Evolutionary conservation across 2,113 vertebrate species (phyloP), one percentile per base, ranked within the genome.

Genomic region (Myrmecophaga tridactyla): DNA sequence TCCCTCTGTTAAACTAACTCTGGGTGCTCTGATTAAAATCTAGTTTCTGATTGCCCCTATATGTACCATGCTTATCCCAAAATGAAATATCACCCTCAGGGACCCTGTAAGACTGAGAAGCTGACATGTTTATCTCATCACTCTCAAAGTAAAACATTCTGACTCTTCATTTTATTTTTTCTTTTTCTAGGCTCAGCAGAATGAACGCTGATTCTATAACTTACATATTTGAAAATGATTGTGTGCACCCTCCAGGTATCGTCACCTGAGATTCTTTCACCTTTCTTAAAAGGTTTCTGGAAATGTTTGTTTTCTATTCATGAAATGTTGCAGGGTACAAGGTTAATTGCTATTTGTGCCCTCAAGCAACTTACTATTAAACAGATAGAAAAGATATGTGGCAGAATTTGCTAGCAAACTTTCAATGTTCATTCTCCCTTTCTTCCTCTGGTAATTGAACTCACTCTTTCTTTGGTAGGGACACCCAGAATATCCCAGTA

Each of bases 71-170:
- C 51, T 84, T 80, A 63, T 60, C 4, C 39, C 11, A 13, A 23
- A 84, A 92, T 14, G 70, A 87, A 89, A 83, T 56, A 36, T 48
- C n/a, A 93, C 6, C n/a, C 15, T 80, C 48, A 51, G n/a, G 65
- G 48, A 92, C 11, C 5, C 17, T 85, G 31, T 85, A 65, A 58
- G 36, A 70, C 63, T 73, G 60, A 93, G 41, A 90, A n/a, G 31
- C 27, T 67, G 29, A n/a, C 18, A 25, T 76, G 41, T 83, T 78
- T 87, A 78, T 81, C 41, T 86, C n/a, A 65, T 60, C 56, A 63
- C 23, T 65, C 83, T 70, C 53, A 72, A 81, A 85, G 72, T n/a
- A 94, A 94, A 95, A 89, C 41, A n/a, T 46, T 53, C 31, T 88
- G 51, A 62, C 9, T 90, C 34, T 94, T 93, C 15, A 15, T 80